Conservation (phyloP, 2,113 vertebrate species). For the Willisornis vidua region DNA sequence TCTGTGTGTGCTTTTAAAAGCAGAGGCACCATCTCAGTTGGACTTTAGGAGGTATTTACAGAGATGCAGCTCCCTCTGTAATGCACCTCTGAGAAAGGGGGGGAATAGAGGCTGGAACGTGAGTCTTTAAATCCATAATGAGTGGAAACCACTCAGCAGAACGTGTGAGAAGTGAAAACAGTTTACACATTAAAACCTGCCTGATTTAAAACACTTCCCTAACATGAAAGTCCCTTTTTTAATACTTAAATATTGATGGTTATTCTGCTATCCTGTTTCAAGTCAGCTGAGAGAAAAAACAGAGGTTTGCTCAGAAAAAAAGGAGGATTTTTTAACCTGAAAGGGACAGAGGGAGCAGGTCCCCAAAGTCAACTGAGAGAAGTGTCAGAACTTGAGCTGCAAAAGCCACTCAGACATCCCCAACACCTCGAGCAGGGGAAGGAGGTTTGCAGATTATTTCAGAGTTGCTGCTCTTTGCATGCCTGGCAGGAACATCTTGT, state of each 20-base stretch:
- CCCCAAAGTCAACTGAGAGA: background rate
- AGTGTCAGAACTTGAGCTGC: accelerated
- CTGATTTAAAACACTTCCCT: background rate
- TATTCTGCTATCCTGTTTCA: background rate
- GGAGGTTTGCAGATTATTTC: background rate
- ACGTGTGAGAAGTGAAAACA: background rate
- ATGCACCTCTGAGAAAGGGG: background rate
- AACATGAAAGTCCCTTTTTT: background rate
- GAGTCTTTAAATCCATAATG: background rate
- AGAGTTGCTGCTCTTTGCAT: background rate
- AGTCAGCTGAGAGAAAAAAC: background rate
- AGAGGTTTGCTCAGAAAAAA: background rate
- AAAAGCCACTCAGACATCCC: background rate
- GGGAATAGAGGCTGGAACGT: background rate
- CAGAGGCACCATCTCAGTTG: background rate
- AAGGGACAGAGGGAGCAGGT: background rate
- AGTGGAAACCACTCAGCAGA: background rate
- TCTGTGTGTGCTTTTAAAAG: background rate
- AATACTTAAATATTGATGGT: background rate
- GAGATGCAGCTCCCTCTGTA: background rate
- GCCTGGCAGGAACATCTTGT: background rate
- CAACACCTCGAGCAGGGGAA: accelerated
- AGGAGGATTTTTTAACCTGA: background rate
- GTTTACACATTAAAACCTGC: background rate
- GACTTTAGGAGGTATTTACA: background rate